Base-by-base conservation (phyloP, 2,888 invertebrate species). In the Leptopilina drosophilae region DNA sequence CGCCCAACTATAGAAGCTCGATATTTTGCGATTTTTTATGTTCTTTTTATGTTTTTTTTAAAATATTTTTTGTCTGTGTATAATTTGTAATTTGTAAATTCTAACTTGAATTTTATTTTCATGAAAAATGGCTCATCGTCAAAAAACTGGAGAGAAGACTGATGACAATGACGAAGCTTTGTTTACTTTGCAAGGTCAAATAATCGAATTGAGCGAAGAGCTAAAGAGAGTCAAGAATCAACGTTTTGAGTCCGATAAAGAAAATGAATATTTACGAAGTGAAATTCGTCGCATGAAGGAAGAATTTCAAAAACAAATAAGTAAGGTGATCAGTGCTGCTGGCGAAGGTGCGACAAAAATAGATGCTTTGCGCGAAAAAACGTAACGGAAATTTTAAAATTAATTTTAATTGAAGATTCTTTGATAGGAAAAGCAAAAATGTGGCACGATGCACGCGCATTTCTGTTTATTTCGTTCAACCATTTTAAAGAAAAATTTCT, bases 341-440 rank as follows among this genome's bases (percentile, higher is more conserved):
- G 59, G 59, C 59, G 14, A 59, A n/a, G 59, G 59, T n/a, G 59
- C 4, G 56, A 56, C 56, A 14, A 56, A 56, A 8, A 14, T 3
- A 56, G 56, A 56, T n/a, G 59, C 14, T 76, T 76, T 6, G 33
- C 14, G 5, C 40, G 62, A 2, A 76, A 62, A n/a, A 40, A 20
- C 6, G 15, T 62, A n/a, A 14, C 5, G 1, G 42, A 62, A 14
- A 9, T 40, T 26, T 42, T 62, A 14, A 76, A 59, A 76, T n/a
- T 76, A n/a, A 42, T 76, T 15, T 9, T 76, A 8, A 14, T 76
- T 26, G 62, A 76, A n/a, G 62, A 76, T 7, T 59, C 76, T 33
- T n/a, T 76, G 6, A 26, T 11, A 0, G 76, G 76, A 33, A 59
- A 20, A 11, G 76, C 76, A n/a, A 33, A 46, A 3, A 62, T 33